phyloP scores from a whole-genome alignment of 2,797 vertebrate species.

The Sciurus vulgaris region DNA sequence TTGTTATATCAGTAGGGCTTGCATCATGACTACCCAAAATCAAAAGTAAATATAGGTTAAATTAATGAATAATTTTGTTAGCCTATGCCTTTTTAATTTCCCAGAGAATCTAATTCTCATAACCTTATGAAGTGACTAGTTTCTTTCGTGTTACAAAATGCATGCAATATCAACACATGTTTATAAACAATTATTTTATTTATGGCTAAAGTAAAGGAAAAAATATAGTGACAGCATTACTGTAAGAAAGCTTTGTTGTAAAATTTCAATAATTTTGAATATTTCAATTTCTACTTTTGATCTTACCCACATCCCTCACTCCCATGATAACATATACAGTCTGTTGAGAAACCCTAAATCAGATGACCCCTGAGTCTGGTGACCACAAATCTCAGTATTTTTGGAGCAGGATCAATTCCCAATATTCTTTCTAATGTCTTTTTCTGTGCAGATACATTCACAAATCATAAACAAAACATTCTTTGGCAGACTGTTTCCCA shows the following conservation, averaged over 20 bases:
- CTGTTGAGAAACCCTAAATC: constrained; percentile 64
- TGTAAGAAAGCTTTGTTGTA: neutral
- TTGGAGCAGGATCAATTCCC: constrained; percentile 60
- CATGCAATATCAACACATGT: neutral
- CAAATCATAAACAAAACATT: constrained; percentile 79
- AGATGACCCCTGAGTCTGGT: constrained; percentile 25
- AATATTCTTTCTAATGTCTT: constrained; percentile 62
- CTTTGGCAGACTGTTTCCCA: constrained; percentile 60
- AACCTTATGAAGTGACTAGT: constrained; percentile 5
- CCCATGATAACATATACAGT: neutral
- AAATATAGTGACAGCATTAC: neutral
- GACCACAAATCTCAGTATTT: constrained; percentile 69
- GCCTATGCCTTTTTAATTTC: neutral
- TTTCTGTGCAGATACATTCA: constrained; percentile 58
- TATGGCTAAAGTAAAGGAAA: constrained; percentile 24
- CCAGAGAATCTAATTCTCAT: constrained; percentile 12
- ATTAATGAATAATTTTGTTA: neutral
- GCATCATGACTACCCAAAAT: neutral
- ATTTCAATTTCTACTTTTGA: constrained; percentile 49
- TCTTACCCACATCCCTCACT: neutral
- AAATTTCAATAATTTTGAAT: constrained; percentile 41
- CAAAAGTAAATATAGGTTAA: constrained; percentile 19
- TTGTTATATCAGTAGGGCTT: neutral
- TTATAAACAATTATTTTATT: constrained; percentile 53
- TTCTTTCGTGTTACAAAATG: neutral